Percentiles rank a stretch among this genome's conserved stretches.
phyloP scores from a whole-genome alignment of 2,113 vertebrate species.

The Hepsetus odoe region DNA sequence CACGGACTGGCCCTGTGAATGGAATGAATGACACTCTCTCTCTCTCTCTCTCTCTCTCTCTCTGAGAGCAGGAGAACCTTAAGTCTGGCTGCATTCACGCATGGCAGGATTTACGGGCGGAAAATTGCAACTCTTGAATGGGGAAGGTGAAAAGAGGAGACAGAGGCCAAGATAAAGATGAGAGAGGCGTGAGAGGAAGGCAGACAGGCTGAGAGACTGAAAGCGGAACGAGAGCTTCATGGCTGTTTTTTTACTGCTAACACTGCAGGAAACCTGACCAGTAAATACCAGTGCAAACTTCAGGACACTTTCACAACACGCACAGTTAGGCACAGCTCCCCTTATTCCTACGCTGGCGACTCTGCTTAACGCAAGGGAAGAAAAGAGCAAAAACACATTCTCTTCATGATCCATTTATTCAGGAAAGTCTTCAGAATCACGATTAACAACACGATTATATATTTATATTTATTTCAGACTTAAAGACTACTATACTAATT shows the following conservation, averaged over 20 bases:
- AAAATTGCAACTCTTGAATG: conserved; percentile 45
- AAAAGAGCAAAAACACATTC: too few relatives aligned
- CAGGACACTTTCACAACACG: background rate
- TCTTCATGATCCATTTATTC: too few relatives aligned
- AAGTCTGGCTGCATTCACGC: conserved; percentile 32
- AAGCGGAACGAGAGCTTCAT: conserved; percentile 12
- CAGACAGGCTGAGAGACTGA: conserved; percentile 10
- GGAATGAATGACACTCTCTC: conserved; percentile 38
- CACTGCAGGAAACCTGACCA: conserved; percentile 9
- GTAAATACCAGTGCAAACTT: conserved; percentile 10
- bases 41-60: conserved; percentile 21
- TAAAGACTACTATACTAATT: too few relatives aligned
- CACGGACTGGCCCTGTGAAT: conserved; percentile 41
- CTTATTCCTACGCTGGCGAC: background rate
- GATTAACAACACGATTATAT: too few relatives aligned
- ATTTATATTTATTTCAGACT: too few relatives aligned
- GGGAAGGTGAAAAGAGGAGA: conserved; percentile 35
- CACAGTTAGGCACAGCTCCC: background rate
- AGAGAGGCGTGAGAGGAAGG: conserved; percentile 32
- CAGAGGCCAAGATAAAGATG: conserved; percentile 34
- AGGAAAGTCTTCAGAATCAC: too few relatives aligned
- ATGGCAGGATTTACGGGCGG: conserved; percentile 42
- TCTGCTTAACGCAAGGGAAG: background rate
- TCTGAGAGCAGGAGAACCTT: conserved; percentile 30
- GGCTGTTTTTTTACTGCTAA: conserved; percentile 31